A percentile compares a stretch with the other conserved stretches of the same genome.
These are phyloP conservation scores for Larimichthys polyactis DNA, from an alignment of 2,113 vertebrate genomes.

Conservation along the genomic window DNA sequence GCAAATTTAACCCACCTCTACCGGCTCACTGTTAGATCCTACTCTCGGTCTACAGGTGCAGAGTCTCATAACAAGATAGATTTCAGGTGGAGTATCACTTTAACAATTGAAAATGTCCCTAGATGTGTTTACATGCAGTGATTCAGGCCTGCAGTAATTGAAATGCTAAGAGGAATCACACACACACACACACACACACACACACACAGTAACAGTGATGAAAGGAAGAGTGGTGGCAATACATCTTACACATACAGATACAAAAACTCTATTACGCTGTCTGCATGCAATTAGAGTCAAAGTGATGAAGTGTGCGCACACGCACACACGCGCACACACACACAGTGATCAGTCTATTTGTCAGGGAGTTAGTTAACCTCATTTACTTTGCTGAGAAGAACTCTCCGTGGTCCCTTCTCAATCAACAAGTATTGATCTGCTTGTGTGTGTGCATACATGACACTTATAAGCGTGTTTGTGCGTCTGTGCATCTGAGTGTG, in stretches of 20 bases:
- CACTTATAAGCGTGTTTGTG: not conserved
- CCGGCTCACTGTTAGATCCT: too few relatives aligned
- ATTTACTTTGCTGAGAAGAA: constrained; percentile 46
- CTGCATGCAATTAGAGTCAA: constrained; percentile 50
- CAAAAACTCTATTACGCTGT: constrained; percentile 43
- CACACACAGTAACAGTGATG: constrained; percentile 22
- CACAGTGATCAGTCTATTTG: constrained; percentile 27
- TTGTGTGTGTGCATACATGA: constrained; percentile 9
- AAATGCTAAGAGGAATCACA: constrained; percentile 22
- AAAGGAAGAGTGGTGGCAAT: constrained; percentile 14
- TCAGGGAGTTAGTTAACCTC: constrained; percentile 43
- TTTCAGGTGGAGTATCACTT: not conserved
- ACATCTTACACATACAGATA: constrained; percentile 43
- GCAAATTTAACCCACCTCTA: not conserved
- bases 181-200: constrained; percentile 16
- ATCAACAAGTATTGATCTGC: constrained; percentile 50
- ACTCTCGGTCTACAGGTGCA: not conserved
- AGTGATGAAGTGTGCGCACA: constrained; percentile 24
- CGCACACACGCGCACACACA: constrained; percentile 17
- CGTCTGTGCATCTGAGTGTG: not conserved
- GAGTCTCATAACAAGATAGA: not conserved
- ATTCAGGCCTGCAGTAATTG: constrained; percentile 31
- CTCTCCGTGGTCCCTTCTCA: constrained; percentile 25
- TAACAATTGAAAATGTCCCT: not conserved
- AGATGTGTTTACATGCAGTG: constrained; percentile 28